Evolutionary conservation across 2,797 vertebrate species (phyloP), one percentile per base, ranked within the genome.

Genomic region (Sus cebifrons): DNA sequence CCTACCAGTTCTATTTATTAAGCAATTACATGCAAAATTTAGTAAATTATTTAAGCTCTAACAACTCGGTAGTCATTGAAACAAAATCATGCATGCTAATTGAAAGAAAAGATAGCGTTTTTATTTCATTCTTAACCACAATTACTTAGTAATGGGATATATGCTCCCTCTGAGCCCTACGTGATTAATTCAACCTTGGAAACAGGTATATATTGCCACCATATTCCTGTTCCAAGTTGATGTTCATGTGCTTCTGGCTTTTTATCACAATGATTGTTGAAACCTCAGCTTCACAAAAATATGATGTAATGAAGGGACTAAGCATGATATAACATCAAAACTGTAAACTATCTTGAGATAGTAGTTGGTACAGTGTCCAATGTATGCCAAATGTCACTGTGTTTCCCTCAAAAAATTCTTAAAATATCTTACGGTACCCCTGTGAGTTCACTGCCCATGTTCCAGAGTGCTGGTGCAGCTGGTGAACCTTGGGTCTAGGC

Each of bases 241-340:
- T 65, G 81, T 70, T 86, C 44, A 56, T 7, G 4, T 40, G 25
- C 23, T 54, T 74, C 60, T 85, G 67, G n/a, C 52, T 68, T 93
- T 62, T 79, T 68, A 79, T 91, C 87, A 91, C n/a, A 91, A 21
- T 10, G 71, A 49, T 60, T 78, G 12, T 62, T 70, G 77, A 96
- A 87, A 77, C 11, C 10, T 81, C 9, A 78, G 49, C 20, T 29
- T 87, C 21, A 92, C 60, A 70, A 92, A 96, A 89, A 54, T 65
- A 77, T 56, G 13, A 86, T 62, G 29, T 25, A 79, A 78, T 56
- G 18, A 85, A 93, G 78, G 6, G 16, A 77, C 71, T 62, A 1
- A 62, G 36, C 25, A 12, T 40, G 25, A 94, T 23, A 78, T 64
- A 82, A 78, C 5, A 2, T 56, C 49, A 93, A 93, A 89, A 86